Conservation (phyloP, 2,797 vertebrate species). For the Squalus acanthias region DNA sequence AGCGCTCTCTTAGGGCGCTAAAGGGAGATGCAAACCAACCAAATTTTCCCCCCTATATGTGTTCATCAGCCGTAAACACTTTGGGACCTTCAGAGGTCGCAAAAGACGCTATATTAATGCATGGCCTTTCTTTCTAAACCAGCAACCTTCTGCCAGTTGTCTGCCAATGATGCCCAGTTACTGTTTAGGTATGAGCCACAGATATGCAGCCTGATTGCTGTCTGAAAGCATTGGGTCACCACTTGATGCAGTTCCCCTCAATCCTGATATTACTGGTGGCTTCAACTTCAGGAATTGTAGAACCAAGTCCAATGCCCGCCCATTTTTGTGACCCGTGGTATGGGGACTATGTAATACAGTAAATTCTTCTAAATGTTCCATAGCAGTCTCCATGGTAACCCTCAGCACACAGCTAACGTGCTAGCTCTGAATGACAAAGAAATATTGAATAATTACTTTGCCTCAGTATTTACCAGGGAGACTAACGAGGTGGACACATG, state of each 20-base stretch:
- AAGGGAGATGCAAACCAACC: too few relatives aligned
- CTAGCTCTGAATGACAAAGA: not conserved
- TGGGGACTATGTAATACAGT: too few relatives aligned
- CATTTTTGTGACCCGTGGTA: too few relatives aligned
- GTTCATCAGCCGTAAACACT: not conserved
- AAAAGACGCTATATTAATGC: not conserved
- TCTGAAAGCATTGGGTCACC: not conserved
- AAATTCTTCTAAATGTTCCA: too few relatives aligned
- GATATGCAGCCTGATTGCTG: not conserved
- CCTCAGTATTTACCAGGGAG: not conserved
- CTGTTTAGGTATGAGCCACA: not conserved
- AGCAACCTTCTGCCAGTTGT: not conserved
- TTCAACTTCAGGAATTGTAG: not conserved
- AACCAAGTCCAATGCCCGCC: too few relatives aligned
- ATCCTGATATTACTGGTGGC: too few relatives aligned
- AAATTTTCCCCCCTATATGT: too few relatives aligned
- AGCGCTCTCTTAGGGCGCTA: too few relatives aligned
- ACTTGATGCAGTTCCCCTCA: not conserved
- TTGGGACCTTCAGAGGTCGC: not conserved
- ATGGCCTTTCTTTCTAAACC: not conserved
- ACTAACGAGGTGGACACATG: not conserved
- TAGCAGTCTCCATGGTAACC: too few relatives aligned
- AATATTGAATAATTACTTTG: not conserved
- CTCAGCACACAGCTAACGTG: too few relatives aligned
- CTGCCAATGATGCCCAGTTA: not conserved